Evolutionary conservation across 2,113 vertebrate species (phyloP).

Genomic region (Amphilophus citrinellus): DNA sequence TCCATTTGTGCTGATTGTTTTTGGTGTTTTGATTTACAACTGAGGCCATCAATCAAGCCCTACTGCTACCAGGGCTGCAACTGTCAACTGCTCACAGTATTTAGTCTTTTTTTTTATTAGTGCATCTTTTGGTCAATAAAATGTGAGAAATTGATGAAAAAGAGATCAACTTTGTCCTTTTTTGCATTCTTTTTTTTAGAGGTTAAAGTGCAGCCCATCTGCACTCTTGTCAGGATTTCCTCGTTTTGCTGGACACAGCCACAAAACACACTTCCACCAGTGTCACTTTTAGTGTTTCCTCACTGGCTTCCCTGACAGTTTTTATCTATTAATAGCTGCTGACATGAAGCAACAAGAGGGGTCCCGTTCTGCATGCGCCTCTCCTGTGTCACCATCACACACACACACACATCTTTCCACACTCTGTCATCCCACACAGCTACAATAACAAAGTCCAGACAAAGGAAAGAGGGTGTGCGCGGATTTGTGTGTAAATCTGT

Average conservation of each 20-base stretch:
- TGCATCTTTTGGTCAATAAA: neutral
- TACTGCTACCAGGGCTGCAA: neutral
- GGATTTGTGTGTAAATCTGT: conserved; percentile 4
- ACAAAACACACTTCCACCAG: conserved; percentile 37
- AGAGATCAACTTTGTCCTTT: neutral
- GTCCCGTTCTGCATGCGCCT: neutral
- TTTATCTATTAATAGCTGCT: conserved; percentile 5
- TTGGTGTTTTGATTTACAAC: conserved; percentile 17
- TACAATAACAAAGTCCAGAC: conserved; percentile 66
- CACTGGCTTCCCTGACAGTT: conserved; percentile 17
- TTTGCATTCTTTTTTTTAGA: neutral
- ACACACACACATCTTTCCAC: neutral
- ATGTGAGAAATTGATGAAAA: neutral
- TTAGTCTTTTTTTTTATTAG: neutral
- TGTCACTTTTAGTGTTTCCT: conserved; percentile 52
- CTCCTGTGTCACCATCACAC: neutral
- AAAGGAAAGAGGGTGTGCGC: neutral
- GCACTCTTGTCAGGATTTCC: conserved; percentile 73
- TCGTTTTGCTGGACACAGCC: conserved; percentile 43
- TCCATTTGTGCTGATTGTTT: conserved; percentile 19
- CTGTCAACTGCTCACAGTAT: neutral
- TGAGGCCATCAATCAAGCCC: conserved; percentile 13
- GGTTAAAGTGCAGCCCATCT: conserved; percentile 57
- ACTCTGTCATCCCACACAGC: conserved; percentile 51
- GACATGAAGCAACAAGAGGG: conserved; percentile 32